Evolutionary conservation across 2,797 vertebrate genomes (phyloP).

Genomic region (Acanthornis magna): DNA sequence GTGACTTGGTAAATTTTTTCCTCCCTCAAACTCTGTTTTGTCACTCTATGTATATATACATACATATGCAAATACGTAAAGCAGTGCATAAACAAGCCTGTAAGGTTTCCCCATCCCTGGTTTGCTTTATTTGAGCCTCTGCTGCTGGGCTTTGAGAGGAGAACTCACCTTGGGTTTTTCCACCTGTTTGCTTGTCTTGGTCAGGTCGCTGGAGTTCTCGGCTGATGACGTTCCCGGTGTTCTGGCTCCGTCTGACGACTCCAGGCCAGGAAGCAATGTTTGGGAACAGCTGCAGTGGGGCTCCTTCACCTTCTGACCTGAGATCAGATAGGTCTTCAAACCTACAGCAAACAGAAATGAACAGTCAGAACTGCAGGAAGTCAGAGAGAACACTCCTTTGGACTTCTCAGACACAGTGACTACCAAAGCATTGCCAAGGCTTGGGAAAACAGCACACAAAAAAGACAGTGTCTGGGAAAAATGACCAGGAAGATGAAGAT

Average conservation of each 20-base stretch:
- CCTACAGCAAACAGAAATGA: constrained; percentile 72
- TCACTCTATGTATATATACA: neutral
- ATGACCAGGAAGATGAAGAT: neutral
- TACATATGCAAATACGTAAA: neutral
- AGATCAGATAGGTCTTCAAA: constrained; percentile 92
- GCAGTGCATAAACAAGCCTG: neutral
- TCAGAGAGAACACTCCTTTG: neutral
- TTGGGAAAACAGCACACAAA: neutral
- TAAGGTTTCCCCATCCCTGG: neutral
- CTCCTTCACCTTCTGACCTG: constrained; percentile 83
- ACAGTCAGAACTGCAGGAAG: constrained; percentile 36
- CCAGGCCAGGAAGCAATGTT: constrained; percentile 72
- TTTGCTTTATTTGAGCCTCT: neutral
- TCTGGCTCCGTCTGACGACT: constrained; percentile 74
- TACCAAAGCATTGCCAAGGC: neutral
- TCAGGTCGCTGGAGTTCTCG: constrained; percentile 61
- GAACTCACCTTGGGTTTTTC: constrained; percentile 81
- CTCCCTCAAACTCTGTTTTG: neutral
- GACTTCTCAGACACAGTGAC: neutral
- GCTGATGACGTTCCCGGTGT: constrained; percentile 65
- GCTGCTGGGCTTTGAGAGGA: neutral
- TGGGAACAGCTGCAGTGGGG: constrained; percentile 85
- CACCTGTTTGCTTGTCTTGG: constrained; percentile 63
- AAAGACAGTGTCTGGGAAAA: neutral
- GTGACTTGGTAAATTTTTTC: neutral